Conservation (phyloP, 2,797 vertebrate species). For the Eutrigla gurnardus region DNA sequence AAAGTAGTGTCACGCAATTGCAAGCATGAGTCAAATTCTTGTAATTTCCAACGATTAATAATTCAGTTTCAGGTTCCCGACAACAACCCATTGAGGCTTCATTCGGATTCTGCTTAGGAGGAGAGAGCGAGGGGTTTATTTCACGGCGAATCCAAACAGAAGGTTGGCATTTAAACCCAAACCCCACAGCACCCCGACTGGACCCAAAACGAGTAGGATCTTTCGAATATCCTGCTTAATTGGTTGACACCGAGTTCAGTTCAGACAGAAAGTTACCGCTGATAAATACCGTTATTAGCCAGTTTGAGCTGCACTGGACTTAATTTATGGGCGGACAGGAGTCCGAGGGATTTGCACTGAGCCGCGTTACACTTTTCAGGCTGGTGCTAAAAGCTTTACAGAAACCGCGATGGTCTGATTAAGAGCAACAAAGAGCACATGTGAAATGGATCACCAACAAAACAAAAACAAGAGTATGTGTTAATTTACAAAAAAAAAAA, state of each 20-base stretch:
- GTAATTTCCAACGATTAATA: constrained; percentile 68
- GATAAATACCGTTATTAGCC: constrained; percentile 62
- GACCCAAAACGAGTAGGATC: constrained; percentile 53
- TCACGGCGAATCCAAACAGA: constrained; percentile 61
- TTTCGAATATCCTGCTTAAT: constrained; percentile 76
- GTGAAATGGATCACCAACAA: neutral
- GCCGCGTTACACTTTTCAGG: constrained; percentile 32
- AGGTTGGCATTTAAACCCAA: constrained; percentile 77
- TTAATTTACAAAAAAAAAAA: neutral
- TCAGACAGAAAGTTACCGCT: constrained; percentile 41
- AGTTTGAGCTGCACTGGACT: constrained; percentile 42
- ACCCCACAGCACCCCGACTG: constrained; percentile 43
- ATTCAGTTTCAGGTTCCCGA: constrained; percentile 54
- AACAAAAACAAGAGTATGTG: neutral
- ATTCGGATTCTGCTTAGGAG: constrained; percentile 44
- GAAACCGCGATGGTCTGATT: neutral
- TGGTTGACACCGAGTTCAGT: constrained; percentile 67
- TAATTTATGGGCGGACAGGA: constrained; percentile 55
- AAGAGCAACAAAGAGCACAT: neutral
- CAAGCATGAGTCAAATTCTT: constrained; percentile 61
- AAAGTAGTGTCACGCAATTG: constrained; percentile 68
- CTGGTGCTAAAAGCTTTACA: constrained; percentile 38
- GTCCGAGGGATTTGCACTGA: constrained; percentile 29
- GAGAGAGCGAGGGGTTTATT: constrained; percentile 37
- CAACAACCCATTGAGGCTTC: constrained; percentile 57